Evolutionary conservation across 2,797 vertebrate species (phyloP).

Genomic region (Micropoecilia bifurca): DNA sequence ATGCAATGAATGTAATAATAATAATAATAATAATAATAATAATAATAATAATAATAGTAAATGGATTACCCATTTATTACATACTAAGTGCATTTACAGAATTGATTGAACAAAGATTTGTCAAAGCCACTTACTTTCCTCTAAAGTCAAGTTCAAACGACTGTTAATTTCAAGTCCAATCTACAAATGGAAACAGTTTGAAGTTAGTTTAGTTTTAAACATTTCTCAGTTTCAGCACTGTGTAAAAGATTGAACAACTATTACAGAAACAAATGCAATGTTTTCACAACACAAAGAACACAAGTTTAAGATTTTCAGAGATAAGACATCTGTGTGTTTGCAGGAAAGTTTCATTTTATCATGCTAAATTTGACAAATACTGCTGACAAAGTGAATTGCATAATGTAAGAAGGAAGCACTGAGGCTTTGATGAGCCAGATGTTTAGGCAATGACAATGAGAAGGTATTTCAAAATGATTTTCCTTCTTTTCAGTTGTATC

Average conservation of each 20-base stretch:
- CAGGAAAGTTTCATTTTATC: not conserved
- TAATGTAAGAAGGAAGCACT: not conserved
- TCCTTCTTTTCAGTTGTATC: not conserved
- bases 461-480: not conserved
- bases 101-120: not conserved
- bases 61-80: too few relatives aligned
- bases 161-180: slow-evolving; percentile 35
- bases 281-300: not conserved
- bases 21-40: too few relatives aligned
- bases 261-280: not conserved
- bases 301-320: not conserved
- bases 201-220: not conserved
- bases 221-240: not conserved
- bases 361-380: not conserved
- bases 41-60: too few relatives aligned
- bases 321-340: not conserved
- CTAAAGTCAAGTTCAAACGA: slow-evolving; percentile 75
- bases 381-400: not conserved
- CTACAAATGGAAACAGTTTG: slow-evolving; percentile 39
- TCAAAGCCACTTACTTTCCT: slow-evolving; percentile 60
- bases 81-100: not conserved
- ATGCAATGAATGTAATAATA: not conserved
- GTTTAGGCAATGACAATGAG: not conserved
- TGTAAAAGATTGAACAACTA: not conserved
- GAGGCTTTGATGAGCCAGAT: not conserved